phyloP scores from a whole-genome alignment of 2,888 invertebrate genomes.

The Pachycephus smyrnensis region DNA sequence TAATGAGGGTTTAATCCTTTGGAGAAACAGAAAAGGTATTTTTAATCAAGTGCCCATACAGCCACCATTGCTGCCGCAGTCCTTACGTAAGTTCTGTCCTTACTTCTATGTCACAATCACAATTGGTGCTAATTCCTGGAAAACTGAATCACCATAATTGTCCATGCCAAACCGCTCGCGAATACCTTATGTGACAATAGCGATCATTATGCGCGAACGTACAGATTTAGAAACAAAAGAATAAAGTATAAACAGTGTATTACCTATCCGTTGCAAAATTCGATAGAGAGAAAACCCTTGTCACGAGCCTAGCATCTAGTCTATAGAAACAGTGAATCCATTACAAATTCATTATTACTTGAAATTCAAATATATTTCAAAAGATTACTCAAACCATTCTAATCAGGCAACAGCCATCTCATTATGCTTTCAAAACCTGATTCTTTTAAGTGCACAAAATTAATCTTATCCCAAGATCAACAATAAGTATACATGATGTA shows the following conservation, averaged over 20 bases:
- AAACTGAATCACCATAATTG: background rate
- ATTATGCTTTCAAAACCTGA: background rate
- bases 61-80: background rate
- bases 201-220: background rate
- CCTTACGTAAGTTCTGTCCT: background rate
- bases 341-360: background rate
- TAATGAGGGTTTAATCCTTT: background rate
- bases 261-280: background rate
- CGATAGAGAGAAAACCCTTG: background rate
- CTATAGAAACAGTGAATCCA: background rate
- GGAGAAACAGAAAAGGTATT: background rate
- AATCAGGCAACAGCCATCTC: background rate
- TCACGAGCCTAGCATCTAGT: background rate
- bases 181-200: background rate
- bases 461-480: background rate
- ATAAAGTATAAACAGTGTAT: background rate
- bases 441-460: background rate
- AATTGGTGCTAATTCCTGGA: background rate
- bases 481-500: background rate
- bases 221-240: background rate
- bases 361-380: background rate
- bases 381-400: background rate
- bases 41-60: background rate
- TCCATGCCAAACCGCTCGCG: background rate
- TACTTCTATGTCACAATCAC: background rate